Base-by-base conservation (phyloP, 2,888 invertebrate genomes). In the Phrixothrix hirtus region DNA sequence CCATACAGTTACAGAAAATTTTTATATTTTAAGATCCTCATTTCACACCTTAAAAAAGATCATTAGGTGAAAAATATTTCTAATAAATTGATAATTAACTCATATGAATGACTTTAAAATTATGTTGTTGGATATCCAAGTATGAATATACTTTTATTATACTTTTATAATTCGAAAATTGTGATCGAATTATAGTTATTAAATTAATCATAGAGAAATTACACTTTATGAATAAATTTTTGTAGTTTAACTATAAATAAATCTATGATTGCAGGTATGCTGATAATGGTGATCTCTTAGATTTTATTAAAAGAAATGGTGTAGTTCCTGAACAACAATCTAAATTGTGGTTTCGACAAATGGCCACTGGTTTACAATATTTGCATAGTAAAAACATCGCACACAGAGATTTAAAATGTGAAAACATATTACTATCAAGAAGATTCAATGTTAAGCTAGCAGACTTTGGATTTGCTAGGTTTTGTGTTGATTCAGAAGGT, bases 361-460 rank as follows among this genome's bases (percentile, higher is more conserved):
- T 94, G 85, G 83, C 86, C 10, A 85, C 84, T 68, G 93, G 92
- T 1, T 76, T 94, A 9, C 86, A 88, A 64, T 94, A 94, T 71
- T 80, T 94, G 11, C 94, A 94, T 70, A 81, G 82, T 54, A 87
- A 87, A 68, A 89, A 92, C 64, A 90, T 94, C 55, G 91, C 91
- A 1, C 94, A 95, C 71, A 82, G 95, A 41, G 95, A 95, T 75
- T 76, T 95, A n/a, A 95, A 95, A 76, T 95, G 95, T 73, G 95
- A 95, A 75, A 95, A 95, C 71, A 88, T 95, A 59, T 76, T 92
- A 17, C 76, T 92, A 4, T 89, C 91, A n/a, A 82, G 86, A 58
- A 83, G 88, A 57, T 89, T 90, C 72, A 92, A 92, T 72, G 88
- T 95, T 5, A 95, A 95, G 75, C 77, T 96, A 42, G 93, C 94